Evolutionary conservation across 2,113 vertebrate genomes (phyloP).

Genomic region (Calyptommatus sinebrachiatus): DNA sequence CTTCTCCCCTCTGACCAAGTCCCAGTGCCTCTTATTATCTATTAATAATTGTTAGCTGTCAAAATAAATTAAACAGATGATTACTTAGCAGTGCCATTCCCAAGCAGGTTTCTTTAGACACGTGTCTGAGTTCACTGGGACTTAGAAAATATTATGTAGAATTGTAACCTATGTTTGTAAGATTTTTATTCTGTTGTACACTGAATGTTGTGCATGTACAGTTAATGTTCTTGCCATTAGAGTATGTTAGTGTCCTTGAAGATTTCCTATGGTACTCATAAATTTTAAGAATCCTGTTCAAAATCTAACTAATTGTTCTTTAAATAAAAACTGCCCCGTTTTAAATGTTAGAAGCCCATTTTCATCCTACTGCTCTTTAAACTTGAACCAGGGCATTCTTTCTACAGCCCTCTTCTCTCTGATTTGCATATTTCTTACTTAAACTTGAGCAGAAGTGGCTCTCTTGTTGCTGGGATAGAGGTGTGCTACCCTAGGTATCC

Average conservation of each 20-base stretch:
- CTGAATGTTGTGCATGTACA: too few relatives aligned
- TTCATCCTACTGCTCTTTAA: not conserved
- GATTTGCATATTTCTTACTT: not conserved
- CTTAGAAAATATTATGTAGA: too few relatives aligned
- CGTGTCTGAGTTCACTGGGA: not conserved
- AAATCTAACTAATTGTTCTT: not conserved
- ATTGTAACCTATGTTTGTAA: not conserved
- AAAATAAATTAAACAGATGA: not conserved
- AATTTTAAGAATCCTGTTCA: not conserved
- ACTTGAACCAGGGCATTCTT: not conserved
- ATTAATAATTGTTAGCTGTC: not conserved
- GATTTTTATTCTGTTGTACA: too few relatives aligned
- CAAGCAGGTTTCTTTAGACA: not conserved
- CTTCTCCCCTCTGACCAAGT: not conserved
- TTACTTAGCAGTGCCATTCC: not conserved
- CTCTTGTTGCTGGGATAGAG: too few relatives aligned
- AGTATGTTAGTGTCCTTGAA: too few relatives aligned
- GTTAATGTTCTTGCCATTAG: too few relatives aligned
- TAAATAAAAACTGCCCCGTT: not conserved
- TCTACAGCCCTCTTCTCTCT: not conserved
- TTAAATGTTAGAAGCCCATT: not conserved
- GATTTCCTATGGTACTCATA: too few relatives aligned
- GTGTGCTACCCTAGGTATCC: too few relatives aligned
- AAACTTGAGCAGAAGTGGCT: not conserved
- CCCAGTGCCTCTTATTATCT: not conserved